Percentiles rank a stretch among this genome's conserved stretches.
Conservation (phyloP, 2,797 vertebrate species). For the Scleropages formosus region DNA sequence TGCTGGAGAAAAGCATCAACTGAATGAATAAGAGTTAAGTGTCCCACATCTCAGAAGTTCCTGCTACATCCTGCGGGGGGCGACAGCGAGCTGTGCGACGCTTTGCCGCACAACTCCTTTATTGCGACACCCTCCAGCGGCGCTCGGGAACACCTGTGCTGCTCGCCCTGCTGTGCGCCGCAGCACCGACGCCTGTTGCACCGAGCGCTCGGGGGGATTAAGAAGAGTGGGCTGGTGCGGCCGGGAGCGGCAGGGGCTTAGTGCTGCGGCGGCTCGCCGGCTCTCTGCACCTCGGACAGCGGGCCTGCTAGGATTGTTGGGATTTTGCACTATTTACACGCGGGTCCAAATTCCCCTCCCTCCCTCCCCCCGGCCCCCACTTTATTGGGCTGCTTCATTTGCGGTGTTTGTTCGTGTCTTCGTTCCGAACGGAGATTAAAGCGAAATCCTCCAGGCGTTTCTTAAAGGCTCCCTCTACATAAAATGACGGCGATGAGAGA, state of each 20-base stretch:
- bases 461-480: conserved; percentile 64
- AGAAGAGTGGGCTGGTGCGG: conserved; percentile 42
- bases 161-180: neutral
- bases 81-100: neutral
- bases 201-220: conserved; percentile 13
- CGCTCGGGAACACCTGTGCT: neutral
- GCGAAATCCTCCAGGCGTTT: conserved; percentile 64
- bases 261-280: conserved; percentile 58
- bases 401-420: conserved; percentile 57
- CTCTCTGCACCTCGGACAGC: conserved; percentile 56
- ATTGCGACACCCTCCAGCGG: neutral
- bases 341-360: neutral
- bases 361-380: too few relatives aligned
- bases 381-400: conserved; percentile 49
- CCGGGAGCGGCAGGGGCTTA: conserved; percentile 53
- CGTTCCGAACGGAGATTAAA: conserved; percentile 61
- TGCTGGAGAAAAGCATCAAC: too few relatives aligned
- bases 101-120: neutral
- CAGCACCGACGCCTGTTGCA: neutral
- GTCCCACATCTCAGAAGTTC: neutral
- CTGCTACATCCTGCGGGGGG: neutral
- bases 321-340: conserved; percentile 17
- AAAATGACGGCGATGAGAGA: conserved; percentile 52
- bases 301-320: conserved; percentile 42
- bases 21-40: too few relatives aligned